Percentiles rank a stretch among this genome's conserved stretches.
These are phyloP conservation scores for Xestoiulus laeticollis DNA, from an alignment of 2,888 invertebrate genomes.

Conservation along the genomic window DNA sequence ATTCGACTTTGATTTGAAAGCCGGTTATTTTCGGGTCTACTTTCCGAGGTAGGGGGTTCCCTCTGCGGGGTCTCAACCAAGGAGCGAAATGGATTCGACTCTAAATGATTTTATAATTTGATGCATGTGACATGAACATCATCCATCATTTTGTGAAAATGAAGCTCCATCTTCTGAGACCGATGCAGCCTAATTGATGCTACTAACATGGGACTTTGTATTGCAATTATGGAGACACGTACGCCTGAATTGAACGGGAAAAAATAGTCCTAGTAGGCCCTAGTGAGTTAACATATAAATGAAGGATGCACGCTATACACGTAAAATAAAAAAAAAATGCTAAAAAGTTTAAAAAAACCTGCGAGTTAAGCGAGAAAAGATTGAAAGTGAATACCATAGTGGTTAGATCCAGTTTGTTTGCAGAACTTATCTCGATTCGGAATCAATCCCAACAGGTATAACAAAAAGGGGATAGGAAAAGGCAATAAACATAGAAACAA, in stretches of 20 bases:
- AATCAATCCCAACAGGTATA: conserved; percentile 38
- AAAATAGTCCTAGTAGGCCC: conserved; percentile 14
- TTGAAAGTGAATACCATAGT: conserved; percentile 14
- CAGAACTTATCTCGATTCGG: neutral
- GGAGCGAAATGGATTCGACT: conserved; percentile 41
- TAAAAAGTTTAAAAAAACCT: neutral
- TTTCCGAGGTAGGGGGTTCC: conserved; percentile 27
- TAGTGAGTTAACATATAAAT: conserved; percentile 32
- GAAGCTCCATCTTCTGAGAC: conserved; percentile 44
- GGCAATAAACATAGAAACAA: conserved; percentile 11
- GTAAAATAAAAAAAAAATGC: conserved; percentile 2
- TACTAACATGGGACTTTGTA: conserved; percentile 43
- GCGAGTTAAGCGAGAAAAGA: conserved; percentile 30
- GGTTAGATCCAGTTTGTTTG: conserved; percentile 35
- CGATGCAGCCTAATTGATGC: conserved; percentile 35
- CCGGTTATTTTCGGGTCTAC: conserved; percentile 21
- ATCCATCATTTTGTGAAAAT: conserved; percentile 46
- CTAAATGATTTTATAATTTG: conserved; percentile 49
- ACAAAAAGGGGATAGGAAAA: neutral
- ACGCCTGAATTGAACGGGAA: neutral
- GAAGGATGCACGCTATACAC: neutral
- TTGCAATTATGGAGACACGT: conserved; percentile 39
- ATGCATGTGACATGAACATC: conserved; percentile 46
- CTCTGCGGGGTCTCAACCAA: conserved; percentile 42
- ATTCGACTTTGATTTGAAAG: conserved; percentile 41